These are phyloP conservation scores for Nomada fabriciana DNA, from an alignment of 2,888 invertebrate genomes.

Conservation along the genomic window DNA sequence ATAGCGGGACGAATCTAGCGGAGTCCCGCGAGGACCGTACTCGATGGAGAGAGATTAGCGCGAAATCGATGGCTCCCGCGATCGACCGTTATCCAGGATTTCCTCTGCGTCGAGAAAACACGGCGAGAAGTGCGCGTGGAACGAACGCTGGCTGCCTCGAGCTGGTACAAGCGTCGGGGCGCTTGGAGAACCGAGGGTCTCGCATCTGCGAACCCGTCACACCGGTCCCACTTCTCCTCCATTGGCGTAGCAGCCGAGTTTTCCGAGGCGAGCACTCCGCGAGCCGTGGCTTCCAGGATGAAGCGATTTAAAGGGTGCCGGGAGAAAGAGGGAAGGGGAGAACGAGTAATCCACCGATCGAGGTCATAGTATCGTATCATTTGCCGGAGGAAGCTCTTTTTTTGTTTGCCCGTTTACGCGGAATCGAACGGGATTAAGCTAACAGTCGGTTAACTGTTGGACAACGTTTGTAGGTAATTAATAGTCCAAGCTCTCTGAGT, in stretches of 20 bases:
- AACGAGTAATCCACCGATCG: constrained; percentile 4
- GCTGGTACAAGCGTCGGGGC: constrained; percentile 72
- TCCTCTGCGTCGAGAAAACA: constrained; percentile 50
- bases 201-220: constrained; percentile 83
- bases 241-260: constrained; percentile 75
- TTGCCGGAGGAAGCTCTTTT: constrained; percentile 17
- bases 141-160: constrained; percentile 72
- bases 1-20: background rate
- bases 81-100: constrained; percentile 54
- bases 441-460: constrained; percentile 15
- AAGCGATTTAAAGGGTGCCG: constrained; percentile 48
- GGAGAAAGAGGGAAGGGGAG: background rate
- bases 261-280: background rate
- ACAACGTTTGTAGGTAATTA: constrained; percentile 23
- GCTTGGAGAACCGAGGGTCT: constrained; percentile 70
- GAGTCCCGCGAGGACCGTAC: background rate
- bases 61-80: constrained; percentile 19
- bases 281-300: background rate
- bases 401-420: constrained; percentile 19
- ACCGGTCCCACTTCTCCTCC: constrained; percentile 81
- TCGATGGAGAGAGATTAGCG: background rate
- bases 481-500: background rate
- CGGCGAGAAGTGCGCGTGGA: constrained; percentile 37
- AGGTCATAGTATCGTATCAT: constrained; percentile 25
- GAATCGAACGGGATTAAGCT: constrained; percentile 38